Base-by-base conservation (phyloP, 1,140 invertebrate species). In the Atopsyche davidsoni region DNA sequence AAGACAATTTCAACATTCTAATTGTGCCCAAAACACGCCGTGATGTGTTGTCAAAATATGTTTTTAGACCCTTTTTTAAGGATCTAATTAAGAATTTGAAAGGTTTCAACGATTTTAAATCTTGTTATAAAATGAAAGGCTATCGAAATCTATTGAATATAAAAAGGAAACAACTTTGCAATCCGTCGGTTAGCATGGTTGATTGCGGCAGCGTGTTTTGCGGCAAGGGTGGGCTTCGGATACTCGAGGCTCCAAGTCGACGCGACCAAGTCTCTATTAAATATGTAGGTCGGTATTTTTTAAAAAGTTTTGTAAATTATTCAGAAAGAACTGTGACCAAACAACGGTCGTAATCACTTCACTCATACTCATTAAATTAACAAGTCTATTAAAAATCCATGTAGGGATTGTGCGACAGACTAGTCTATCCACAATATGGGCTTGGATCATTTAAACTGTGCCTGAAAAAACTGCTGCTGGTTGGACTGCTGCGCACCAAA, bases 381-480 rank as follows among this genome's bases (percentile, higher is more conserved):
- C 23, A 7, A 43, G 14, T 25, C 38, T 53, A 45, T 48, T 48
- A 32, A 31, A 23, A 18, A 16, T 16, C 42, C 19, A 40, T 40
- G n/a, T 42, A 35, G 31, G 32, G 44, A 47, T 48, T 48, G 46
- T 48, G 35, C 18, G 54, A 56, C 13, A 36, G 44, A 19, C 46
- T 44, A 58, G 39, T 58, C 56, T 34, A 54, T 58, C 56, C 56
- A 58, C 56, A 58, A 47, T 53, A 58, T 58, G 6, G 56, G 56
- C 28, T 53, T 58, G 41, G 53, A 58, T 58, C 56, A 58, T 58
- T 58, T 58, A 44, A 58, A 58, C 46, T 57, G 55, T 10, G 51
- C 56, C 28, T 58, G 51, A 44, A 58, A 58, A 44, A 58, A 58
- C 11, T 24, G 56, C 19, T 57, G 55, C 24, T 53, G 50, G 31